Percentiles rank a stretch among this genome's conserved stretches.
phyloP scores from a whole-genome alignment of 2,113 vertebrate species.

The Gorilla gorilla region DNA sequence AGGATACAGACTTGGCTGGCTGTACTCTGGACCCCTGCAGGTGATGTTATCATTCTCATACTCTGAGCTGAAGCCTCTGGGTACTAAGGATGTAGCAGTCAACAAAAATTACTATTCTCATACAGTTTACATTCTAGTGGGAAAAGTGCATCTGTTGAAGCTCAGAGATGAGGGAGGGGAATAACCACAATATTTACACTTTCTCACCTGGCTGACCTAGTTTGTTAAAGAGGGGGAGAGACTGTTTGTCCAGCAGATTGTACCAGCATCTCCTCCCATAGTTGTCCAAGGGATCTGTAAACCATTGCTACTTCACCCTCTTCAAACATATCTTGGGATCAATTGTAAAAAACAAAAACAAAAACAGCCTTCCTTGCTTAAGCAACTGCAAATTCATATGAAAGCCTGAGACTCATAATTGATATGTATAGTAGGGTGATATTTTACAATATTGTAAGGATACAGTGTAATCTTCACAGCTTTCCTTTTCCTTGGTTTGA shows the following conservation, averaged over 20 bases:
- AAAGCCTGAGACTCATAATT: not conserved
- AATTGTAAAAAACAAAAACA: not conserved
- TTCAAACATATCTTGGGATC: not conserved
- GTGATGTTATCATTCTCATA: not conserved
- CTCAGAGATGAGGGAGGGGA: not conserved
- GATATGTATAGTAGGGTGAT: not conserved
- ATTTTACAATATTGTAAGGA: not conserved
- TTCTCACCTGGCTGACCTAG: not conserved
- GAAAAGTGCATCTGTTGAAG: not conserved
- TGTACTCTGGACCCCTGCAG: not conserved
- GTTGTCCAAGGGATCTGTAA: not conserved
- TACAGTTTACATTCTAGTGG: not conserved
- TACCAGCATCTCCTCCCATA: not conserved
- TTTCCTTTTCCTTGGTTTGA: not conserved
- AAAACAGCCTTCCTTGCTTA: conserved; percentile 36
- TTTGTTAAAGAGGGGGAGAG: not conserved
- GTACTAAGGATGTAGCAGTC: not conserved
- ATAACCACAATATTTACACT: not conserved
- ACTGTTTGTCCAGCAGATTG: not conserved
- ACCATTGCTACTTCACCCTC: not conserved
- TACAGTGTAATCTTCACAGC: not conserved
- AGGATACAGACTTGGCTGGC: not conserved
- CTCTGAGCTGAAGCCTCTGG: not conserved
- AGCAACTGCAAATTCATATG: not conserved
- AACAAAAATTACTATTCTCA: not conserved